These are phyloP conservation scores for Dicrurus megarhynchus DNA, from an alignment of 2,113 vertebrate species.

Conservation along the genomic window DNA sequence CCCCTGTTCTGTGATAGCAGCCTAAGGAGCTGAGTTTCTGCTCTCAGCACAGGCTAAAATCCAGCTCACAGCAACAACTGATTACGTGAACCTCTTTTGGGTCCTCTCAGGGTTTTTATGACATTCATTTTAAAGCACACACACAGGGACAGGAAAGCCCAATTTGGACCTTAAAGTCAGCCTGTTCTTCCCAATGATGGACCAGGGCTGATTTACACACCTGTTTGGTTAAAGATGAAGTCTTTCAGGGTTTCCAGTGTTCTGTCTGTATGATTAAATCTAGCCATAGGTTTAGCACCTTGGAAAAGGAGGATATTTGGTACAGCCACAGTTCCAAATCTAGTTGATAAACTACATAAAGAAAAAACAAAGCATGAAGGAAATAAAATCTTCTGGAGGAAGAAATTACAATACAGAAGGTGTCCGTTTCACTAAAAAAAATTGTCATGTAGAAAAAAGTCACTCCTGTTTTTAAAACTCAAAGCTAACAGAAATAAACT, in stretches of 20 bases:
- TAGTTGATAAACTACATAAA: slow-evolving; percentile 88
- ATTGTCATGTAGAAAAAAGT: neutral
- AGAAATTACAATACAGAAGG: neutral
- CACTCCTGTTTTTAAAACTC: neutral
- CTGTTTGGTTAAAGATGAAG: slow-evolving; percentile 95
- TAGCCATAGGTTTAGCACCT: slow-evolving; percentile 96
- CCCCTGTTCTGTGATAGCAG: neutral
- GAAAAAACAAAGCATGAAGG: neutral
- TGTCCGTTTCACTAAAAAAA: neutral
- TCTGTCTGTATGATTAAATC: slow-evolving; percentile 96
- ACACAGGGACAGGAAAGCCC: neutral
- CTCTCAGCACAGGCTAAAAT: neutral
- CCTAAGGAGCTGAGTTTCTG: neutral
- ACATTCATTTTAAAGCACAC: neutral
- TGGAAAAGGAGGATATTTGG: slow-evolving; percentile 98
- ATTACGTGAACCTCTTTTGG: neutral
- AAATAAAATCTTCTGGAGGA: neutral
- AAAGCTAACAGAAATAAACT: neutral
- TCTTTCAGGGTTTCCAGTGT: slow-evolving; percentile 86
- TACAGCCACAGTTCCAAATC: slow-evolving; percentile 96
- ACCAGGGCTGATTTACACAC: slow-evolving; percentile 65
- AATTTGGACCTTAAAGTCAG: neutral
- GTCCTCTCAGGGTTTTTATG: neutral
- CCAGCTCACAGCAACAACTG: neutral
- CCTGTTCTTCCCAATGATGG: neutral